These are phyloP conservation scores for Eidolon helvum DNA, from an alignment of 2,113 vertebrate species.

Conservation along the genomic window DNA sequence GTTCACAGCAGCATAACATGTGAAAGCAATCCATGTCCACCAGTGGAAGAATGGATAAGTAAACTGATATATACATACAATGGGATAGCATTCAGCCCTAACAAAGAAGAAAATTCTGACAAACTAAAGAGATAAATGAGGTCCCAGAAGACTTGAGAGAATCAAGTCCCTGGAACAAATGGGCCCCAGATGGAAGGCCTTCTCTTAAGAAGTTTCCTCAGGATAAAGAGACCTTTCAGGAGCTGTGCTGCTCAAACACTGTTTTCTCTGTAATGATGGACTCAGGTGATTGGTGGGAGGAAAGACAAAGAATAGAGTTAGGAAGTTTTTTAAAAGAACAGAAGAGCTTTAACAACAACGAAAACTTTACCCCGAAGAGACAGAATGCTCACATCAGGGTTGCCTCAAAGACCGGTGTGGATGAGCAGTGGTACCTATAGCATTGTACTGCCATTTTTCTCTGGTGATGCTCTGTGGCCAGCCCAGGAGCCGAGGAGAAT, in stretches of 20 bases:
- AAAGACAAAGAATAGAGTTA: neutral
- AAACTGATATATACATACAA: neutral
- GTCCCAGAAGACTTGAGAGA: neutral
- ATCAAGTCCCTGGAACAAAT: neutral
- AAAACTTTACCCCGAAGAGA: neutral
- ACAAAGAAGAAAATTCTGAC: neutral
- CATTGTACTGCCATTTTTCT: fast-evolving
- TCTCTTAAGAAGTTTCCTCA: neutral
- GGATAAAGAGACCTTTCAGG: fast-evolving
- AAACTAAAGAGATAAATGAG: neutral
- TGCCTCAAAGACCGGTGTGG: neutral
- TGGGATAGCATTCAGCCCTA: neutral
- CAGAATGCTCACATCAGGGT: neutral
- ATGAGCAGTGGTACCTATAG: fast-evolving
- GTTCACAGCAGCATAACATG: neutral
- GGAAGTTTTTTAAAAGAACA: neutral
- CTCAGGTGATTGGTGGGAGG: neutral
- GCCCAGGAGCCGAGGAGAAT: neutral
- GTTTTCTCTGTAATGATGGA: neutral
- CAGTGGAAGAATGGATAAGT: neutral
- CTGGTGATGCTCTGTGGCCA: fast-evolving
- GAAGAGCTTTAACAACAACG: neutral
- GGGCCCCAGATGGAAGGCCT: fast-evolving
- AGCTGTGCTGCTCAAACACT: neutral
- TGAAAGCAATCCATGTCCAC: neutral